Evolutionary conservation across 2,888 invertebrate genomes (phyloP).

Genomic region (Cryptus viduatorius): DNA sequence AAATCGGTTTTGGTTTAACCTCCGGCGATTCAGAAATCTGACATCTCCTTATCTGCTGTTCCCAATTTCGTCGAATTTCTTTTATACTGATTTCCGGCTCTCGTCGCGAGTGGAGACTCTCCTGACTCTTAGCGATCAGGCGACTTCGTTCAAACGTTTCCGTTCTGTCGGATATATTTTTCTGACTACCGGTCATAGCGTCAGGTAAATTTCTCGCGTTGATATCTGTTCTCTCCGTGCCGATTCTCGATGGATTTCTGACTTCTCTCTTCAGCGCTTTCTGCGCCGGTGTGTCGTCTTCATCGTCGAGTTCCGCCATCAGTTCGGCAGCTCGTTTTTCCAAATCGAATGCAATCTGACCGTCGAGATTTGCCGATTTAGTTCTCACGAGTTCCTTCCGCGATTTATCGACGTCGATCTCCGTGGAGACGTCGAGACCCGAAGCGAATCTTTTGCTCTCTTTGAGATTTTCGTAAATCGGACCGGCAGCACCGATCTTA

Average conservation of each 20-base stretch:
- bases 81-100: slow-evolving; percentile 78
- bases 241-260: slow-evolving; percentile 65
- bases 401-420: slow-evolving; percentile 63
- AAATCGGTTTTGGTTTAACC: slow-evolving; percentile 40
- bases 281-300: slow-evolving; percentile 80
- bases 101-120: slow-evolving; percentile 70
- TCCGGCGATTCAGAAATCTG: slow-evolving; percentile 60
- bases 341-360: slow-evolving; percentile 78
- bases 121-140: slow-evolving; percentile 76
- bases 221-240: slow-evolving; percentile 54
- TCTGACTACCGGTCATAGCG: slow-evolving; percentile 59
- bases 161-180: slow-evolving; percentile 53
- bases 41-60: slow-evolving; percentile 75
- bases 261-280: slow-evolving; percentile 65
- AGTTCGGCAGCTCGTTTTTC: slow-evolving; percentile 81
- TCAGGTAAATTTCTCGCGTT: slow-evolving; percentile 46
- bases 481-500: slow-evolving; percentile 42
- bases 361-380: slow-evolving; percentile 79
- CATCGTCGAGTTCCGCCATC: slow-evolving; percentile 81
- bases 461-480: slow-evolving; percentile 77
- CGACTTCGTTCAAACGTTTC: slow-evolving; percentile 70
- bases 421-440: slow-evolving; percentile 24
- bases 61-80: slow-evolving; percentile 82
- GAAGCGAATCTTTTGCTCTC: slow-evolving; percentile 41
- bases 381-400: slow-evolving; percentile 75